Evolutionary conservation across 2,888 invertebrate genomes (phyloP).

Genomic region (Agrotis exclamationis): DNA sequence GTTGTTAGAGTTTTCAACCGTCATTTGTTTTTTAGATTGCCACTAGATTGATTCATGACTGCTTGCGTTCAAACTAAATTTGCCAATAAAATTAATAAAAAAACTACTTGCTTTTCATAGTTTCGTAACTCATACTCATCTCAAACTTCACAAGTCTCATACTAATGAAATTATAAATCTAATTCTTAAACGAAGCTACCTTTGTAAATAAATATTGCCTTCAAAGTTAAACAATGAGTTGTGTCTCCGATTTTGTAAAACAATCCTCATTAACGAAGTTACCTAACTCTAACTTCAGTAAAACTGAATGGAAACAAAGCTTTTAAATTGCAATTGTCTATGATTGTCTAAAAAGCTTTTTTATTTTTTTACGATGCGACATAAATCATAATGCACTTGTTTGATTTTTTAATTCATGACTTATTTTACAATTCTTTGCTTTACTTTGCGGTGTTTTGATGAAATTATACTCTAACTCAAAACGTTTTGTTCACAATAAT

Average conservation of each 20-base stretch:
- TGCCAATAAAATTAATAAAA: no score
- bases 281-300: background rate
- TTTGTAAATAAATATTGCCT: conserved; percentile 1
- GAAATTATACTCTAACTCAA: no score
- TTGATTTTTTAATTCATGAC: no score
- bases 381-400: no score
- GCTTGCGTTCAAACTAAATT: no score
- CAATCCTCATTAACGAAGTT: conserved; percentile 32
- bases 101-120: no score
- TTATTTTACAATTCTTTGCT: no score
- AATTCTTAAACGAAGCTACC: background rate
- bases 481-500: no score
- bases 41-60: background rate
- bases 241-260: conserved; percentile 21
- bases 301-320: conserved; percentile 7
- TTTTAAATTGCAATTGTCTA: conserved; percentile 13
- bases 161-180: background rate
- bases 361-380: no score
- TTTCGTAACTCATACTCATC: background rate
- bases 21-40: background rate
- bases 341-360: conserved; percentile 14
- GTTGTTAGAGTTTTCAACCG: background rate
- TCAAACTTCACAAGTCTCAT: no score
- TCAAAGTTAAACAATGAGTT: conserved; percentile 20
- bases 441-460: no score